phyloP scores from a whole-genome alignment of 2,797 vertebrate species.

The Erethizon dorsatum region DNA sequence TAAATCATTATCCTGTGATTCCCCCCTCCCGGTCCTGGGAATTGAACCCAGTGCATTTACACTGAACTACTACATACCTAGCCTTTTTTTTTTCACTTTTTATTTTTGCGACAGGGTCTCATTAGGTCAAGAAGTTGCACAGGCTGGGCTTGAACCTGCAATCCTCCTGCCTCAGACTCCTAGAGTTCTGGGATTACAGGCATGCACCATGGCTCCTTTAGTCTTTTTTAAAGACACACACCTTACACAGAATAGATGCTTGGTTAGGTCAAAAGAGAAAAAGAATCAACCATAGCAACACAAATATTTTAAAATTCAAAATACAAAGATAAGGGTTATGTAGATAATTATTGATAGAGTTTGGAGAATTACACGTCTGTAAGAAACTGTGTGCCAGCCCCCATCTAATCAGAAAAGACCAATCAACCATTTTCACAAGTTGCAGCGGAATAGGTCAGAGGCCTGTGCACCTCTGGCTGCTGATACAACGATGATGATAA shows the following conservation, averaged over 20 bases:
- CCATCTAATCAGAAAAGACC: not conserved
- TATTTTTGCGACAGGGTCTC: not conserved
- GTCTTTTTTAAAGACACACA: slow-evolving; percentile 67
- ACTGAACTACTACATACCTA: not conserved
- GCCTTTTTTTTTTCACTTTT: not conserved
- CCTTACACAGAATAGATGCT: slow-evolving; percentile 39
- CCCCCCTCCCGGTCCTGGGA: not conserved
- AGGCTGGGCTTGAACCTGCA: not conserved
- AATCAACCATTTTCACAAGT: not conserved
- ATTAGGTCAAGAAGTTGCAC: not conserved
- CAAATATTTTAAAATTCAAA: slow-evolving; percentile 55
- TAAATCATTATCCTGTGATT: slow-evolving; percentile 79
- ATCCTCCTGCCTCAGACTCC: not conserved
- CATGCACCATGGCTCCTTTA: not conserved
- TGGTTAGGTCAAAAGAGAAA: slow-evolving; percentile 40
- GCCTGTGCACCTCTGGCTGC: not conserved
- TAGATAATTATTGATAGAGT: not conserved
- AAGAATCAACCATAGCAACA: not conserved
- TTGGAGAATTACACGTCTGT: not conserved
- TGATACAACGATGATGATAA: accelerated
- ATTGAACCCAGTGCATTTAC: not conserved
- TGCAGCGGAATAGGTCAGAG: not conserved
- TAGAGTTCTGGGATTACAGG: not conserved
- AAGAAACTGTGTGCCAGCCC: not conserved
- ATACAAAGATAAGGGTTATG: not conserved